Base-by-base conservation (phyloP, 2,797 vertebrate species). In the Setipinna tenuifilis region DNA sequence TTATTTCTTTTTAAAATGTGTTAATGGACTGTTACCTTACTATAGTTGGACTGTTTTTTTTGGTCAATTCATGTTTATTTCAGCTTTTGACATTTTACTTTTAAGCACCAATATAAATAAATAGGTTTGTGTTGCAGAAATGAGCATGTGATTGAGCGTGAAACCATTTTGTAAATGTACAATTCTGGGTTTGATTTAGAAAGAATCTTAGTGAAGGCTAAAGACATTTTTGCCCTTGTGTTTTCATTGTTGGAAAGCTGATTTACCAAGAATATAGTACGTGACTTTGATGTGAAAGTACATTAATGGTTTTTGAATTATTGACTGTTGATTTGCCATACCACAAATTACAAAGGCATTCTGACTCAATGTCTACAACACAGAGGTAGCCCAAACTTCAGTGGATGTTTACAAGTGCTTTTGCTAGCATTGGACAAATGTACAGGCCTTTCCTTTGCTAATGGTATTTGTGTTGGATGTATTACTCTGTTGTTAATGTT, bases 141-240 rank as follows among this genome's bases (percentile, higher is more conserved):
- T 78, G 35, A 35, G 35, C 71, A 78, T 78, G 71, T 78, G 6
- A 78, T 41, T 78, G 71, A 78, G 44, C 0, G 17, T 78, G 17
- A 78, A 78, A 78, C 17, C 71, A 78, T 44, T 44, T 78, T 78
- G 71, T 75, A 12, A 75, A 71, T 35, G 23, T 68, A 28, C 7
- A 68, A 28, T 16, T 71, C 16, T 35, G 12, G 19, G 16, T 78
- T 44, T 41, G 71, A 41, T 41, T 41, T 78, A 9, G 71, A 78
- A 44, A 78, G 16, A 35, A 21, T 78, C 16, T 16, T 44, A 78
- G 71, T 78, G 71, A 78, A 44, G 17, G 17, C 17, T 59, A 59
- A 59, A 21, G 17, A 0, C 3, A 59, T 59, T 78, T 75, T 78
- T 71, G 16, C 28, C 68, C 68, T 17, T 75, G 14, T 75, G 68